Conservation (phyloP, 1,140 invertebrate genomes). For the Spodoptera frugiperda region DNA sequence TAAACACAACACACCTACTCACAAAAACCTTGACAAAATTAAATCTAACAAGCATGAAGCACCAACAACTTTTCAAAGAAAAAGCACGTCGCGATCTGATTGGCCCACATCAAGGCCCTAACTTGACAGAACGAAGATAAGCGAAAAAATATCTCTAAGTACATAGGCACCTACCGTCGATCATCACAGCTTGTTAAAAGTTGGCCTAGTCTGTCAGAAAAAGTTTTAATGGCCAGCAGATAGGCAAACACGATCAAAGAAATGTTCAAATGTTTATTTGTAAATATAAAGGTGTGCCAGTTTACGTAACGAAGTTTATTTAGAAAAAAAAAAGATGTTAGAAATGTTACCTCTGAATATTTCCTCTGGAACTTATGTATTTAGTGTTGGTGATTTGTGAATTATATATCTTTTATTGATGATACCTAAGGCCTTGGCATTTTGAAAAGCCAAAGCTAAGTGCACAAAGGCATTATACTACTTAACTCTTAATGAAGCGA, state of each 20-base stretch:
- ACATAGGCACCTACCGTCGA: conserved; percentile 47
- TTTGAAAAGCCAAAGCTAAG: too few species aligned
- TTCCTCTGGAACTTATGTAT: too few species aligned
- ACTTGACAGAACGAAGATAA: conserved; percentile 35
- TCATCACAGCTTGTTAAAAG: conserved; percentile 66
- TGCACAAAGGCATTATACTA: too few species aligned
- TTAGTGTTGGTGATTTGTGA: too few species aligned
- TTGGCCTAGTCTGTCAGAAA: conserved; percentile 50
- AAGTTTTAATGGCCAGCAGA: conserved; percentile 61
- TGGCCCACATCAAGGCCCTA: conserved; percentile 3
- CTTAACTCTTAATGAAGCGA: too few species aligned
- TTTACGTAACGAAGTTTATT: conserved; percentile 1
- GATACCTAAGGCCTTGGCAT: too few species aligned
- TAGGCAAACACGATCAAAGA: conserved; percentile 59
- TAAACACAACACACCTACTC: background rate
- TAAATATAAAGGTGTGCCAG: conserved; percentile 30
- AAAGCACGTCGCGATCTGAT: conserved; percentile 10
- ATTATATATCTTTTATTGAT: too few species aligned
- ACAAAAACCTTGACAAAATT: background rate
- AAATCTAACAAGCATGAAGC: background rate
- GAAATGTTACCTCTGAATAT: too few species aligned
- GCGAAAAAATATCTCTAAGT: conserved; percentile 20
- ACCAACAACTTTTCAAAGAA: conserved; percentile 2
- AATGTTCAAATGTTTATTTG: conserved; percentile 40
- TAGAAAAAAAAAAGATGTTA: conserved; percentile 2